Evolutionary conservation across 2,888 invertebrate genomes (phyloP), one percentile per base, ranked within the genome.

Genomic region (Frankliniella fusca): DNA sequence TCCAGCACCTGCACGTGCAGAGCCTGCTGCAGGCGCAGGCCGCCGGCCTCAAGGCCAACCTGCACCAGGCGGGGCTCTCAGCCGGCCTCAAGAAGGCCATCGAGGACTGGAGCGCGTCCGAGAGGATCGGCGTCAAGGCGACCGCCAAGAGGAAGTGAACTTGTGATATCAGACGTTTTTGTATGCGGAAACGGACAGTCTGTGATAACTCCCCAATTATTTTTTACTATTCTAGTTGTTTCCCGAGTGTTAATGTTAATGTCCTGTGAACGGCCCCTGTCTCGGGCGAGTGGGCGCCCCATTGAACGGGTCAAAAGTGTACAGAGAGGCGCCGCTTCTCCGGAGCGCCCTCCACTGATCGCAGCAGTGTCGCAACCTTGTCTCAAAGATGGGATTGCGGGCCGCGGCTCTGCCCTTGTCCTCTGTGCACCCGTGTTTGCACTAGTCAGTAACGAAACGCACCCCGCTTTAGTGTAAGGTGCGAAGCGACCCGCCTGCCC

Each of bases 111-210:
- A n/a, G 18, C 61, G 20, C 20, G 20, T 15, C 61, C 38, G 38
- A 38, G 61, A 11, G 61, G 61, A n/a, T 18, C 61, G 70, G 70
- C 70, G 70, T 76, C 70, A 76, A 23, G 70, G 70, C 70, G 23
- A 76, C 70, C 23, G 70, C 70, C 70, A 76, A 76, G 70, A 23
- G 70, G 23, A 76, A 76, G 70, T 76, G 70, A 76, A 12, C 23
- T 70, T 76, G 70, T 76, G 70, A 76, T 76, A 76, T 23, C 7
- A 76, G 70, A 76, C 70, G 70, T 76, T 76, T 27, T 38, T n/a
- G n/a, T n/a, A 9, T 23, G 23, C 23, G 70, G 70, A 76, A 38
- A 76, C 70, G 70, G 11, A 0, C 10, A 10, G 27, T 23, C 70
- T 76, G 70, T 76, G 70, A 76, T 76, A 76, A 12, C 8, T 1